phyloP scores from a whole-genome alignment of 2,797 vertebrate genomes.

The Momotus momota region DNA sequence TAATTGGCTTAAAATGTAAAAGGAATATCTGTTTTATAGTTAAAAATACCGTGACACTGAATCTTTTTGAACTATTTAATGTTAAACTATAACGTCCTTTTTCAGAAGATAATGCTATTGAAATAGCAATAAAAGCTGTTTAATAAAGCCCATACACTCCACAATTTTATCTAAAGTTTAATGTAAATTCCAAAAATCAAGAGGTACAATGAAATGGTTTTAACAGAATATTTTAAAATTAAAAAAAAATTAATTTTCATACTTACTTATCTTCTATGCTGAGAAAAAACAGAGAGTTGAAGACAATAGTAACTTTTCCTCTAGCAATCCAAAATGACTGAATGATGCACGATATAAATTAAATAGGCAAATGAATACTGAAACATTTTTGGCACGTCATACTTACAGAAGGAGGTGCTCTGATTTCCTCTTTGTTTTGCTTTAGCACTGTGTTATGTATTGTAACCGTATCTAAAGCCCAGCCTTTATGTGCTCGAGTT shows the following conservation, averaged over 20 bases:
- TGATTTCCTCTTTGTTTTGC: slow-evolving; percentile 82
- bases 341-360: background rate
- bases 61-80: background rate
- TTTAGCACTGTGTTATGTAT: slow-evolving; percentile 85
- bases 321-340: background rate
- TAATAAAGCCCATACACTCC: background rate
- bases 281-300: background rate
- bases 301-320: background rate
- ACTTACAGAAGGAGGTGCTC: slow-evolving; percentile 73
- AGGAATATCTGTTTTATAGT: background rate
- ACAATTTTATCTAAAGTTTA: background rate
- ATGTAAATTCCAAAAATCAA: background rate
- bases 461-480: slow-evolving; percentile 86
- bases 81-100: background rate
- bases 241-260: background rate
- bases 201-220: background rate
- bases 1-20: background rate
- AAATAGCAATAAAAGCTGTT: background rate
- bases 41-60: background rate
- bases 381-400: background rate
- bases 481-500: slow-evolving; percentile 86
- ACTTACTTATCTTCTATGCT: background rate
- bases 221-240: background rate
- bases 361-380: background rate
- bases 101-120: background rate